A percentile compares a stretch with the other conserved stretches of the same genome.
Conservation (phyloP, 1,140 invertebrate genomes). For the Drosophila miranda region DNA sequence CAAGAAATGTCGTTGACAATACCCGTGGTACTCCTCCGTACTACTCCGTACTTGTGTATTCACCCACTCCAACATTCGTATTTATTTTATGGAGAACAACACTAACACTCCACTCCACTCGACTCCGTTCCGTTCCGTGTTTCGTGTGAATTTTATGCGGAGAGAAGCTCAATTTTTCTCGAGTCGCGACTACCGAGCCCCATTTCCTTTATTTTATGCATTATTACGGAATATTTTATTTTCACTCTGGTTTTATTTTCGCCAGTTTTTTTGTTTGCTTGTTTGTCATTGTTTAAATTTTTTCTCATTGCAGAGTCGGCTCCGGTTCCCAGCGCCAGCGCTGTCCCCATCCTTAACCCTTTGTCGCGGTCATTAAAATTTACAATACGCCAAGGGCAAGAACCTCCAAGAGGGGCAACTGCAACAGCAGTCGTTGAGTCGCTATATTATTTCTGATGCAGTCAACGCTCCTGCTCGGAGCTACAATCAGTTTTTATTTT, state of each 20-base stretch:
- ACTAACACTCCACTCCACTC: neutral
- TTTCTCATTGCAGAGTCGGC: conserved; percentile 26
- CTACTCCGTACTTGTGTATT: neutral
- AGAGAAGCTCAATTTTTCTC: conserved; percentile 44
- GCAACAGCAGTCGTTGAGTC: conserved; percentile 7
- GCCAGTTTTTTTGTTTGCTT: neutral
- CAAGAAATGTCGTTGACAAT: conserved; percentile 9
- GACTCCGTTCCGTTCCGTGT: neutral
- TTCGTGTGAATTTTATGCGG: conserved; percentile 44
- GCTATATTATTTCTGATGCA: conserved; percentile 17
- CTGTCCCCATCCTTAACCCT: conserved; percentile 24
- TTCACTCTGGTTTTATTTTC: conserved; percentile 31
- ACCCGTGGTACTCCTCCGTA: neutral
- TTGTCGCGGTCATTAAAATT: conserved; percentile 60
- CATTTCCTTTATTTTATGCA: conserved; percentile 53
- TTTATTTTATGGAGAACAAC: conserved; percentile 3
- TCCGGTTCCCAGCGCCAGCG: neutral
- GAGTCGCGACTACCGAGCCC: conserved; percentile 2
- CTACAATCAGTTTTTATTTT: conserved; percentile 40
- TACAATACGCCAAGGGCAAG: conserved; percentile 37
- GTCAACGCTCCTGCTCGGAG: neutral
- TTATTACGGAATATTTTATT: conserved; percentile 50
- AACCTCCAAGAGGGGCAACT: conserved; percentile 37
- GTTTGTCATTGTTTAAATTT: conserved; percentile 56
- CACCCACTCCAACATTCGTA: conserved; percentile 1